Base-by-base conservation (phyloP, 1,140 invertebrate genomes). In the Yoshiicerus persimilis region DNA sequence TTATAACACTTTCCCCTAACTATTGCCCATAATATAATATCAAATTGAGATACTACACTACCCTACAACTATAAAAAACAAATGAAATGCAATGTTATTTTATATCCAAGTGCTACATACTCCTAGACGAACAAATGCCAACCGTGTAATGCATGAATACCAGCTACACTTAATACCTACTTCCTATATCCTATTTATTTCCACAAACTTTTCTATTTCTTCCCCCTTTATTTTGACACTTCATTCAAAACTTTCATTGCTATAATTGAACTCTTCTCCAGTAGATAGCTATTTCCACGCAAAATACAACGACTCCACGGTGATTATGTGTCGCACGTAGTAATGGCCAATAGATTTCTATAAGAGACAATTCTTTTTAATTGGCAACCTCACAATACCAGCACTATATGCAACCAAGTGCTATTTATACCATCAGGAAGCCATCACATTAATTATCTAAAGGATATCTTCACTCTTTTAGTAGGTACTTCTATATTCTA, bases 11-110 rank as follows among this genome's bases (percentile, higher is more conserved):
- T 36, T 36, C 13, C 20, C 38, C 75, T 36, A 38, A 36, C 75
- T 80, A 38, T 80, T 80, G 75, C 11, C 75, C 34, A 80, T 38
- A 80, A 80, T 80, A 32, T 80, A 80, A 34, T 80, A 80, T 80
- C 32, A 80, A 80, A 80, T 80, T 38, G 75, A 38, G 75, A 80
- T 34, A 34, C 75, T 38, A 80, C 75, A 80, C 30, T 34, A 80
- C 4, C 1, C 25, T 70, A 10, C 10, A 70, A 13, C 66, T 70
- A 70, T 70, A 70, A 70, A 38, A 80, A 38, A 38, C 75, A 80
- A 38, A 80, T 36, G 34, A 34, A 80, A 36, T 32, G 30, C 75
- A 80, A 34, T 80, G 32, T 56, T 56, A 56, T 56, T 56, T 56
- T 56, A 56, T 56, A 56, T 56, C 20, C 20, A 16, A n/a, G 13